phyloP scores from a whole-genome alignment of 1,140 invertebrate species.

The Thereuonema tuberculata region DNA sequence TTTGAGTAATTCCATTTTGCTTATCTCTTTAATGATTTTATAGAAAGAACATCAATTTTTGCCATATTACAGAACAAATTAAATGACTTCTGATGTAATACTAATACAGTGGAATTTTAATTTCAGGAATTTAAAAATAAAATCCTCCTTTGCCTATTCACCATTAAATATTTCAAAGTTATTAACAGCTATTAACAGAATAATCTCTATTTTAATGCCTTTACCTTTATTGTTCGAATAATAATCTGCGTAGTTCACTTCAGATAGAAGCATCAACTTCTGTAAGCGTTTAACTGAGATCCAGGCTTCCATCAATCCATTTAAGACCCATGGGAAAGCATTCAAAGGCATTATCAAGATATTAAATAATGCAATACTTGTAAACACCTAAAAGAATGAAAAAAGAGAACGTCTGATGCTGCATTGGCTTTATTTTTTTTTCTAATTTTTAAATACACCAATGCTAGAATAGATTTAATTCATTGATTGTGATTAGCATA shows the following conservation, averaged over 20 bases:
- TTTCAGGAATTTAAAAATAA: too few species aligned
- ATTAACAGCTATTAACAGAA: too few species aligned
- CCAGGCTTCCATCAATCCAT: conserved; percentile 88
- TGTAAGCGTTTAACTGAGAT: conserved; percentile 72
- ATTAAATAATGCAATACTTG: conserved; percentile 82
- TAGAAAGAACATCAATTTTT: too few species aligned
- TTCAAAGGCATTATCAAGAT: conserved; percentile 94
- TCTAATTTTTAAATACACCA: conserved; percentile 19
- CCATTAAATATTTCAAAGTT: too few species aligned
- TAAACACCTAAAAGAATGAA: conserved; percentile 53
- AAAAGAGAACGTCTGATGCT: not conserved
- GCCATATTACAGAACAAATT: too few species aligned
- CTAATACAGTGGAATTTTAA: too few species aligned
- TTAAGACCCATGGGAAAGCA: conserved; percentile 96
- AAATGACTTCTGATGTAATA: too few species aligned
- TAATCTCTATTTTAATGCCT: too few species aligned
- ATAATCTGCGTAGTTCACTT: conserved; percentile 41
- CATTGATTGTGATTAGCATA: not conserved
- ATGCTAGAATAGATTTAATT: not conserved
- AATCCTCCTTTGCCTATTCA: too few species aligned
- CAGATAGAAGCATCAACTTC: conserved; percentile 49
- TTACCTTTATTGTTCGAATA: conserved; percentile 24
- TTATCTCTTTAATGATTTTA: too few species aligned
- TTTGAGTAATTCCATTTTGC: too few species aligned
- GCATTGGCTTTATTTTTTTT: not conserved